Base-by-base conservation (phyloP, 2,797 vertebrate genomes). In the Sebastes vulpes region DNA sequence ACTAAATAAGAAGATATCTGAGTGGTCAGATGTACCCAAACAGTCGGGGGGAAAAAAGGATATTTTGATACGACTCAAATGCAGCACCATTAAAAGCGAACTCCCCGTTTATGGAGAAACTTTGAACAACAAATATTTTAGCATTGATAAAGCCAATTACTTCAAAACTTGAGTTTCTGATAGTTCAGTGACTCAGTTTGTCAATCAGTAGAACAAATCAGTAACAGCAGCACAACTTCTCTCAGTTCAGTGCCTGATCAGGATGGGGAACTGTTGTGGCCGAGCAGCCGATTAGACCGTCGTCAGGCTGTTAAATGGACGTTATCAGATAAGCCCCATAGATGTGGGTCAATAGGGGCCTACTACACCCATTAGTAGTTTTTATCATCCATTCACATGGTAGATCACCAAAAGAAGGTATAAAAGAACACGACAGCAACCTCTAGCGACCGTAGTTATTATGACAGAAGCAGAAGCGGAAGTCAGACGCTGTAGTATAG, bases 211-310 rank as follows among this genome's bases (percentile, higher is more conserved):
- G 42, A 83, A 50, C 69, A 72, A 82, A 84, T 84, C 25, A 46
- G 65, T 38, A 59, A 76, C 76, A 63, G 79, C 75, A 84, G 85
- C 78, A 83, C 42, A 83, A 71, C 67, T 63, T 73, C 56, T 64
- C 76, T 86, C 58, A 61, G 82, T 81, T 79, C 77, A 89, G 92
- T 91, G 89, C 84, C 89, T 92, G 91, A 89, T 82, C 67, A 78
- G 77, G 72, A 84, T 65, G 82, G 78, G 65, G 26, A 88, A 48
- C 35, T 79, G 79, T 57, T 68, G 78, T 73, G 77, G 67, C 81
- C 6, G 6, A 46, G 42, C 16, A 46, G 42, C 14, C 42, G 16
- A 46, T 16, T 46, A 18, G 42, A 46, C 16, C 5, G 42, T 46
- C 2, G 42, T 46, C 16, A 46, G 42, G 42, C 16, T 46, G 16